Conservation (phyloP, 1,140 invertebrate species). For the Pemphigus obesinymphae region DNA sequence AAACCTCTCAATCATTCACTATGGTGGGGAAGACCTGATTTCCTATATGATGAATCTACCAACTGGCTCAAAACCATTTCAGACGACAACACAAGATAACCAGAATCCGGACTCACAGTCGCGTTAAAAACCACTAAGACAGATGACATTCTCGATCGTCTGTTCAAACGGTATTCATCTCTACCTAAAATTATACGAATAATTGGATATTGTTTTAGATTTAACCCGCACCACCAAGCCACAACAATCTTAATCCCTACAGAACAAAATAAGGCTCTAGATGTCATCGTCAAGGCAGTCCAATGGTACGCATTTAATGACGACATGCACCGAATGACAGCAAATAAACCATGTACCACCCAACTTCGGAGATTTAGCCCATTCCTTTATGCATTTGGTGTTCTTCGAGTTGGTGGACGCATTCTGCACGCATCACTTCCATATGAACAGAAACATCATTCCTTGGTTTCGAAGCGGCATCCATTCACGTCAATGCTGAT, state of each 20-base stretch:
- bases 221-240: too few relatives aligned
- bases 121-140: too few relatives aligned
- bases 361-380: conserved; percentile 27
- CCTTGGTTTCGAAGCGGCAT: conserved; percentile 20
- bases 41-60: background rate
- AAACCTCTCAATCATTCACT: conserved; percentile 42
- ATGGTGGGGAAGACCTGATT: background rate
- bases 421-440: conserved; percentile 41
- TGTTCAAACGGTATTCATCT: too few relatives aligned
- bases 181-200: too few relatives aligned
- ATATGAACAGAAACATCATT: conserved; percentile 20
- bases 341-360: background rate
- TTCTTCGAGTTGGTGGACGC: conserved; percentile 45
- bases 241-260: too few relatives aligned
- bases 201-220: too few relatives aligned
- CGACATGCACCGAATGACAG: background rate
- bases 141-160: too few relatives aligned
- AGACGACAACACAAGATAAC: too few relatives aligned
- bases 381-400: conserved; percentile 42
- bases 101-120: too few relatives aligned
- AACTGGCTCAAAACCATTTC: background rate
- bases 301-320: background rate
- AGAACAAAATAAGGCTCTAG: background rate
- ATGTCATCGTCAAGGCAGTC: background rate
- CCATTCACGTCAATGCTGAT: too few relatives aligned